Conservation (phyloP, 2,113 vertebrate genomes). For the Pelmatolapia mariae region DNA sequence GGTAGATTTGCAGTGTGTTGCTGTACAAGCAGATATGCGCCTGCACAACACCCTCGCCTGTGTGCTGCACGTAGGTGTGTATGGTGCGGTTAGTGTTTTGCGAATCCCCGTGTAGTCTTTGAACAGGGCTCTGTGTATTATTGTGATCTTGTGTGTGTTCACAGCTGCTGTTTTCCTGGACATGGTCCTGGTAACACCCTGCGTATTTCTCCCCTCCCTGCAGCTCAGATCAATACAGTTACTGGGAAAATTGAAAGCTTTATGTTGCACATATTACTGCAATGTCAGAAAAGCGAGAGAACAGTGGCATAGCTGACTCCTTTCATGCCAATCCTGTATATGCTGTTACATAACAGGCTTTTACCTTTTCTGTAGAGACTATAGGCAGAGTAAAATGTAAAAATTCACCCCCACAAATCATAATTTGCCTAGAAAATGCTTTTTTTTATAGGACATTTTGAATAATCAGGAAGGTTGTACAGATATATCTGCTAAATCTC, state of each 20-base stretch:
- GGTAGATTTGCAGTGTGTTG: neutral
- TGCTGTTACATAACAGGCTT: constrained; percentile 30
- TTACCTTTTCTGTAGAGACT: neutral
- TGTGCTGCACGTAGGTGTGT: neutral
- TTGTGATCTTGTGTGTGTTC: neutral
- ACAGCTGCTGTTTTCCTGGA: constrained; percentile 35
- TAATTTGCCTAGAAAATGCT: neutral
- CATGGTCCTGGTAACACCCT: neutral
- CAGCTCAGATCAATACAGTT: constrained; percentile 32
- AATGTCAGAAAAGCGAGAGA: neutral
- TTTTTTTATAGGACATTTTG: neutral
- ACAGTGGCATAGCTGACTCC: neutral
- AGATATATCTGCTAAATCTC: neutral
- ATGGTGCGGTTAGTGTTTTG: neutral
- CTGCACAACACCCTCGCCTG: neutral
- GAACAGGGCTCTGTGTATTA: neutral
- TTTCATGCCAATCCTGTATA: neutral
- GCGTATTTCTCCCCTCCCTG: neutral
- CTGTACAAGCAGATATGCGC: neutral
- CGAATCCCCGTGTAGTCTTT: neutral
- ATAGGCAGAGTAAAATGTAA: neutral
- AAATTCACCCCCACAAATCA: neutral
- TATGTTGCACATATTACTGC: neutral
- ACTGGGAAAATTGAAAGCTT: constrained; percentile 15
- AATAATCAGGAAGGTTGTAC: neutral